A percentile compares a stretch with the other conserved stretches of the same genome.
Evolutionary conservation across 1,140 invertebrate species (phyloP).

Genomic region (Gonioctena quinquepunctata): DNA sequence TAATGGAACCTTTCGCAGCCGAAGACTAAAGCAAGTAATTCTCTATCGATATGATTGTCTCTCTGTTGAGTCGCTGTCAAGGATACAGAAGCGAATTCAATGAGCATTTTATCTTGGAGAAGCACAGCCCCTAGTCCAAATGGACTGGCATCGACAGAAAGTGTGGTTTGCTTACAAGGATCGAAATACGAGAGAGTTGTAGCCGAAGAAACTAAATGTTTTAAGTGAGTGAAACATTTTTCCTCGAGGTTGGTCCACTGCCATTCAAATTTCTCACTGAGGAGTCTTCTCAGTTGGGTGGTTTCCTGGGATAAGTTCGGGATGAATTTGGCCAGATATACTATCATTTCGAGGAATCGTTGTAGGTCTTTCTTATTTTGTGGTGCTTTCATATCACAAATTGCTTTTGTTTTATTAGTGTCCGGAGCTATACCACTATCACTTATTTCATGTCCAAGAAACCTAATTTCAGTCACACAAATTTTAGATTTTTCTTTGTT

Average conservation of each 20-base stretch:
- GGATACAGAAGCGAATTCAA: slow-evolving; percentile 50
- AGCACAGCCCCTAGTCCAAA: slow-evolving; percentile 56
- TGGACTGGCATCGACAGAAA: slow-evolving; percentile 58
- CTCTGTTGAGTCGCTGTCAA: slow-evolving; percentile 46
- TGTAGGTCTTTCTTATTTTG: slow-evolving; percentile 7
- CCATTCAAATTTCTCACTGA: not conserved
- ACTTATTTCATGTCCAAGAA: not conserved
- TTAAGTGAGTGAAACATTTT: not conserved
- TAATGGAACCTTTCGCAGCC: slow-evolving; percentile 46
- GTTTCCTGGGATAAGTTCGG: slow-evolving; percentile 8
- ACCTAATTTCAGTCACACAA: too few species aligned
- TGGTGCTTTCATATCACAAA: not conserved
- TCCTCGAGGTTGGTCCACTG: not conserved
- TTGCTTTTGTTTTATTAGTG: not conserved
- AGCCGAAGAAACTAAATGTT: not conserved
- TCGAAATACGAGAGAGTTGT: not conserved
- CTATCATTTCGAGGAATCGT: too few species aligned
- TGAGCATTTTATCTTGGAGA: slow-evolving; percentile 49
- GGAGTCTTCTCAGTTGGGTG: not conserved
- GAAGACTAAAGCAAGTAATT: slow-evolving; percentile 46
- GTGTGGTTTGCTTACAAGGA: slow-evolving; percentile 42
- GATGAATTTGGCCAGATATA: too few species aligned
- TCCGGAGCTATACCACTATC: not conserved
- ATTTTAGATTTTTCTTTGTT: too few species aligned
- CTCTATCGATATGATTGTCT: slow-evolving; percentile 56